Base-by-base conservation (phyloP, 2,888 invertebrate species). In the Ormyrus nitidulus region DNA sequence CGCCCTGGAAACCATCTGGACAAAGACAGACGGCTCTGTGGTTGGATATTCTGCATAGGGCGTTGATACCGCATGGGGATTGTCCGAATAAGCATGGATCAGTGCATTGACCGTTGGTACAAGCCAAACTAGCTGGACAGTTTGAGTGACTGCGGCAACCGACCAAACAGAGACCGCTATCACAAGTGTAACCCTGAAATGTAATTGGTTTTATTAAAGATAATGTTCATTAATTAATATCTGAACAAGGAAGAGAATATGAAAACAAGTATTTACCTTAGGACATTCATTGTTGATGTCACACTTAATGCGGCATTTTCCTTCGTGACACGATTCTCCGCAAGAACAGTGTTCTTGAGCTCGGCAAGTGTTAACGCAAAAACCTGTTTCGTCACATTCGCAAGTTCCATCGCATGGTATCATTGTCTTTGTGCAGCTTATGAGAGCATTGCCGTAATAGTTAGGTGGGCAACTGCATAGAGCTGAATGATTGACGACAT, bases 11-110 rank as follows among this genome's bases (percentile, higher is more conserved):
- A 13, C 97, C 96, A 86, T 96, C 96, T 0, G 96, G 96, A 87
- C 98, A 98, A 79, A 96, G 93, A 88, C 98, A 98, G 5, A 97
- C 93, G 64, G 96, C 95, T 61, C 95, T 93, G 90, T 97, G 97
- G 84, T 95, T 95, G 2, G 95, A 94, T 0, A 96, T 94, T 83
- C 94, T 93, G 87, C 97, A 97, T 1, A 95, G 88, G 0, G 97
- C 96, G 88, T 96, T 95, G 83, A 93, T 93, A 5, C 97, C 97
- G 85, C 97, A 97, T 0, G 95, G 94, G 13, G 92, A 92, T 44
- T 91, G 90, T 64, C 93, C 92, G 82, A 93, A 91, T 81, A 92
- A 90, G 86, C 96, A 96, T 62, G 96, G 94, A 90, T 95, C 93
- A 65, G 93, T 91, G 86, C 96, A 96, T 86, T 95, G 93, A 10